Percentiles rank a stretch among this genome's conserved stretches.
Evolutionary conservation across 2,797 vertebrate species (phyloP).

Genomic region (Nothura maculosa): DNA sequence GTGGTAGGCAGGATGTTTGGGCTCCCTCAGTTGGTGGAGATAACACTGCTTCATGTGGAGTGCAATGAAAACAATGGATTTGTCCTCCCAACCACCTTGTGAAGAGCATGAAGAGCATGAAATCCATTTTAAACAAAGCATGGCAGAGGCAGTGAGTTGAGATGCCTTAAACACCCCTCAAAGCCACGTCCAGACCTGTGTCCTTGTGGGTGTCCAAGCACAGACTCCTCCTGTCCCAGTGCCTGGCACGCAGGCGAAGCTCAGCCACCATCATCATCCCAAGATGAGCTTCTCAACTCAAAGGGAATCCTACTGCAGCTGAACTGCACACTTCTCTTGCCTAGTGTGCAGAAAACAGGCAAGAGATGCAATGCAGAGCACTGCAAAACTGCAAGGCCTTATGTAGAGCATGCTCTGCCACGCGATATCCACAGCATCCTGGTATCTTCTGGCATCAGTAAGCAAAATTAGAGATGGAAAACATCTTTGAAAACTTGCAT

Average conservation of each 20-base stretch:
- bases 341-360: rapidly evolving
- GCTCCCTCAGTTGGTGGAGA: neutral
- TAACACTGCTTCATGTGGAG: rapidly evolving
- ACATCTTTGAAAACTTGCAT: neutral
- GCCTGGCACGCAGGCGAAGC: neutral
- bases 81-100: neutral
- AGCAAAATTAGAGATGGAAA: neutral
- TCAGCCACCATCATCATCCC: neutral
- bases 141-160: neutral
- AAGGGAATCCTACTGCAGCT: neutral
- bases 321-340: neutral
- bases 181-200: neutral
- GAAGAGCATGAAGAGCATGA: neutral
- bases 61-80: rapidly evolving
- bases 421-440: neutral
- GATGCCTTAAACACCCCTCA: neutral
- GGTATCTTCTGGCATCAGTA: neutral
- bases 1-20: neutral
- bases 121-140: neutral
- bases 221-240: neutral
- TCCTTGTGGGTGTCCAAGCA: neutral
- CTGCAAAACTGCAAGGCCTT: neutral
- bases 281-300: neutral
- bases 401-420: neutral
- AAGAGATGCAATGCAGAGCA: rapidly evolving